phyloP scores from a whole-genome alignment of 2,113 vertebrate genomes.

The Eira barbara region DNA sequence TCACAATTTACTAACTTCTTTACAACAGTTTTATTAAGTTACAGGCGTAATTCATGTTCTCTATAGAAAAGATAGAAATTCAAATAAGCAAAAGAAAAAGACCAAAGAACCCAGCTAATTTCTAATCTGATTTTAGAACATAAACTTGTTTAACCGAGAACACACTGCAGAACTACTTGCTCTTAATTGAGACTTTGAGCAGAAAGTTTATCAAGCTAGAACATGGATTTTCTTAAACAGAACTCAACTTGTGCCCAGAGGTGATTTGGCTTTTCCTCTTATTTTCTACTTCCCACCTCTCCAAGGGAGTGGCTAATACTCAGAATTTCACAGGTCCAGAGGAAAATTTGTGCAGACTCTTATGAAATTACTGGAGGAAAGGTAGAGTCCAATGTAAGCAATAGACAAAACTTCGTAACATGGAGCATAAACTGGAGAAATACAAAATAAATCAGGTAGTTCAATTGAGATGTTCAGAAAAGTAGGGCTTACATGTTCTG shows the following conservation, averaged over 20 bases:
- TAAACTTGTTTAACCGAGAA: background rate
- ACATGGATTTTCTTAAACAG: background rate
- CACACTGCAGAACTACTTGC: background rate
- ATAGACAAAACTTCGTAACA: background rate
- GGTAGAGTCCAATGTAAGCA: background rate
- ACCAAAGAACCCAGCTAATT: background rate
- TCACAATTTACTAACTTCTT: background rate
- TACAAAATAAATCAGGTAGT: background rate
- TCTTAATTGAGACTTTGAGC: conserved; percentile 19
- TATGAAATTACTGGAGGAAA: background rate
- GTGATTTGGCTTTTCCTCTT: background rate
- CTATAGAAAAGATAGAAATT: background rate
- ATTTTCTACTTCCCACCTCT: background rate
- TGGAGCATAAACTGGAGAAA: background rate
- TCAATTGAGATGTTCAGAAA: background rate
- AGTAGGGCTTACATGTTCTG: background rate
- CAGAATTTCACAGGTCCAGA: background rate
- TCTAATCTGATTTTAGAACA: conserved; percentile 27
- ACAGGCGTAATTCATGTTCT: background rate
- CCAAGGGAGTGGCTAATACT: background rate
- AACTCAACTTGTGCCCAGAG: background rate
- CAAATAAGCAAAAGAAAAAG: conserved; percentile 19
- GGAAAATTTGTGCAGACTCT: background rate
- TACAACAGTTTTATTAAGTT: background rate
- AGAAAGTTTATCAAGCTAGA: background rate